Evolutionary conservation across 2,888 invertebrate species (phyloP).

Genomic region (Branchellion lobata): DNA sequence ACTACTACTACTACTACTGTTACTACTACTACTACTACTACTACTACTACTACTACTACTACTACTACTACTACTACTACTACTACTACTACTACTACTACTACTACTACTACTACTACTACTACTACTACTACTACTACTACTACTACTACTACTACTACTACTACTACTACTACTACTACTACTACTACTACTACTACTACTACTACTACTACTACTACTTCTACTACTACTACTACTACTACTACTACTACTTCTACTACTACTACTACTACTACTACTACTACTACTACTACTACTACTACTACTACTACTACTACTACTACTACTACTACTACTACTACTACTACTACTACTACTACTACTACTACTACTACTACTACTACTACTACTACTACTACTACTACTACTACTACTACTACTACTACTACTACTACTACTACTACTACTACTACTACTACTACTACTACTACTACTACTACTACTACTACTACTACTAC

Average conservation of each 20-base stretch:
- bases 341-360: slow-evolving; percentile 29
- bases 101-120: slow-evolving; percentile 29
- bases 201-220: slow-evolving; percentile 29
- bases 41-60: slow-evolving; percentile 28
- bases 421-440: slow-evolving; percentile 8
- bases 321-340: slow-evolving; percentile 29
- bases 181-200: slow-evolving; percentile 29
- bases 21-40: neutral
- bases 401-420: slow-evolving; percentile 29
- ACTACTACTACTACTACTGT: no score
- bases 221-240: slow-evolving; percentile 26
- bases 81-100: slow-evolving; percentile 29
- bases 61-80: slow-evolving; percentile 29
- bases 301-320: slow-evolving; percentile 29
- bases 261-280: slow-evolving; percentile 29
- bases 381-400: slow-evolving; percentile 25
- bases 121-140: slow-evolving; percentile 29
- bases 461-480: slow-evolving; percentile 9
- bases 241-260: slow-evolving; percentile 26
- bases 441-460: slow-evolving; percentile 16
- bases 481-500: slow-evolving; percentile 21
- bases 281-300: slow-evolving; percentile 29
- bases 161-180: slow-evolving; percentile 29
- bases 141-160: slow-evolving; percentile 29
- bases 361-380: slow-evolving; percentile 29